Evolutionary conservation across 2,797 vertebrate species (phyloP).

Genomic region (Acanthis flammea): DNA sequence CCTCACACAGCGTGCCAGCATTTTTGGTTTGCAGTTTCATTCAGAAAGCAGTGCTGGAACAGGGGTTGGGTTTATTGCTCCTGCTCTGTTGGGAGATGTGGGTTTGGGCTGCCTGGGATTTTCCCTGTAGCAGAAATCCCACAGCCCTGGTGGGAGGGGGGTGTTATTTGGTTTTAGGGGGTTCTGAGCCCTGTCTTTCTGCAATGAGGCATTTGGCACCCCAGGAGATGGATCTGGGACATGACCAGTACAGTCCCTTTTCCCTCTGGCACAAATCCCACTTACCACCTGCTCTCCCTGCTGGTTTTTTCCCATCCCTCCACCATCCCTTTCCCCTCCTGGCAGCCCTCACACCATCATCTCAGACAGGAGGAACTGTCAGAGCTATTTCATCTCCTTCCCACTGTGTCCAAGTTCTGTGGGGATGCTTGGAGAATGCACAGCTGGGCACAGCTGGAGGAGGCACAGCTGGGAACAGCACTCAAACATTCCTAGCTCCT

Average conservation of each 20-base stretch:
- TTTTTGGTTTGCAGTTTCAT: not conserved
- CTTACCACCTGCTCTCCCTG: not conserved
- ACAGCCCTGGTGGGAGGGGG: accelerated
- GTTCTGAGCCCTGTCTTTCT: not conserved
- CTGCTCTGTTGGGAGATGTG: not conserved
- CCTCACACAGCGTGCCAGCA: not conserved
- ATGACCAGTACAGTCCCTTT: not conserved
- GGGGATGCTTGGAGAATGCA: not conserved
- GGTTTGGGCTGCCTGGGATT: not conserved
- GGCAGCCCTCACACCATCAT: not conserved
- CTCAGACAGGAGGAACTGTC: not conserved
- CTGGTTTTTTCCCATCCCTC: not conserved
- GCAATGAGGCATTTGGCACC: not conserved
- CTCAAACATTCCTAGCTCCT: not conserved
- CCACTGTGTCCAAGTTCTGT: not conserved
- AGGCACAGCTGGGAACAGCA: not conserved
- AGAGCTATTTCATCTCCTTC: not conserved
- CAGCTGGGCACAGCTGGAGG: slow-evolving; percentile 9
- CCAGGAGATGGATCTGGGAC: not conserved
- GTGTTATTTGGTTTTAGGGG: not conserved
- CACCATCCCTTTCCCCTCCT: not conserved
- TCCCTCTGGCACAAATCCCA: not conserved
- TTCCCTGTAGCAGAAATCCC: not conserved
- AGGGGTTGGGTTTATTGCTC: not conserved
- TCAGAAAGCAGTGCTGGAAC: not conserved